Evolutionary conservation across 2,797 vertebrate genomes (phyloP).

Genomic region (Erithacus rubecula): DNA sequence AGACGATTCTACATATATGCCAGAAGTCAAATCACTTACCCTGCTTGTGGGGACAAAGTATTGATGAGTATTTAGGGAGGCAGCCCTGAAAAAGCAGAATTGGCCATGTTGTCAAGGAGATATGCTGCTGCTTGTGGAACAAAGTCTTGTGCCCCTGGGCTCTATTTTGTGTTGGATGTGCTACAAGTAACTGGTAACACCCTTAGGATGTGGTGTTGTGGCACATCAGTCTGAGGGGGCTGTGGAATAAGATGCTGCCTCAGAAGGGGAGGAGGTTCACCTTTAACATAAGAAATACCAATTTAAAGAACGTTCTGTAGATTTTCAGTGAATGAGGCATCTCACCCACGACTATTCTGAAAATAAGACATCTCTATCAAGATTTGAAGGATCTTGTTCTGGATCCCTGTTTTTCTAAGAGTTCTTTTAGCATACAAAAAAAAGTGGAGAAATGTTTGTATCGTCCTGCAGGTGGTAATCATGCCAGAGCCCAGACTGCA

Average conservation of each 20-base stretch:
- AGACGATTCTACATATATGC: not conserved
- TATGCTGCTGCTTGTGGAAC: not conserved
- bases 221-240: not conserved
- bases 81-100: not conserved
- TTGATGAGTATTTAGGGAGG: not conserved
- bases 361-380: not conserved
- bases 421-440: not conserved
- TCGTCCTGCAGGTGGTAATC: not conserved
- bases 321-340: not conserved
- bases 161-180: not conserved
- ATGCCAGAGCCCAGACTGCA: not conserved
- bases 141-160: not conserved
- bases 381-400: not conserved
- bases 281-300: not conserved
- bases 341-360: not conserved
- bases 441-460: not conserved
- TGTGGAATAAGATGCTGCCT: not conserved
- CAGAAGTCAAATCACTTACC: not conserved
- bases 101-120: not conserved
- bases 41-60: not conserved
- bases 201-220: not conserved
- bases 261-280: not conserved
- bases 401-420: not conserved
- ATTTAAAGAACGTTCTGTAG: not conserved
- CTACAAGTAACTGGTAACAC: not conserved